Conservation (phyloP, 2,797 vertebrate genomes). For the Zenarchopterus dispar region DNA sequence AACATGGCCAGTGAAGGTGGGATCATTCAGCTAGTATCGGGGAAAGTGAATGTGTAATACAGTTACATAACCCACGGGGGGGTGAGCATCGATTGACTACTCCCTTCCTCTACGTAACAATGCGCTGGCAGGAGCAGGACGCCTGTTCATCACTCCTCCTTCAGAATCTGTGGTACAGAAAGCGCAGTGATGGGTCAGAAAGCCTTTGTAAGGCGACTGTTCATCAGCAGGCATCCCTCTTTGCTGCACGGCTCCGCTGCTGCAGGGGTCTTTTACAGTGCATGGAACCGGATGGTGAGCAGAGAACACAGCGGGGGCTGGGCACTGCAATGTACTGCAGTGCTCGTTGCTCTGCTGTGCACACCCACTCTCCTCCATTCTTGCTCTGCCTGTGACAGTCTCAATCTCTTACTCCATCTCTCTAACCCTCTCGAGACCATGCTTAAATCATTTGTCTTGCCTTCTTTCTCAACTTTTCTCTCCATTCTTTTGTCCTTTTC, state of each 20-base stretch:
- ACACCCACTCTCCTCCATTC: slow-evolving; percentile 76
- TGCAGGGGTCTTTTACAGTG: slow-evolving; percentile 79
- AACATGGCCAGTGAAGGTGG: slow-evolving; percentile 43
- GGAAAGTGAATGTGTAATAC: slow-evolving; percentile 42
- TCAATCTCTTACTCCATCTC: slow-evolving; percentile 57
- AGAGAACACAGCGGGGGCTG: slow-evolving; percentile 79
- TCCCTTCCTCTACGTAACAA: slow-evolving; percentile 56
- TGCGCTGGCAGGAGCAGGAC: slow-evolving; percentile 32
- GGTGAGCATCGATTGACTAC: slow-evolving; percentile 53
- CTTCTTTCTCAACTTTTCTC: slow-evolving; percentile 31
- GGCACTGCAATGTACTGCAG: slow-evolving; percentile 85
- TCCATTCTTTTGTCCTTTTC: slow-evolving; percentile 31
- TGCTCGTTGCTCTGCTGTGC: slow-evolving; percentile 76
- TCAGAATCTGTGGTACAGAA: slow-evolving; percentile 25
- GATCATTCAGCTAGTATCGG: slow-evolving; percentile 53
- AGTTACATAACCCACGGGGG: slow-evolving; percentile 67
- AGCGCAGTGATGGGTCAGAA: slow-evolving; percentile 36
- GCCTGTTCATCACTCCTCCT: slow-evolving; percentile 20
- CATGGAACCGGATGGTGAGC: slow-evolving; percentile 78
- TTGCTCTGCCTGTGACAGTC: slow-evolving; percentile 64
- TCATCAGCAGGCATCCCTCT: slow-evolving; percentile 54
- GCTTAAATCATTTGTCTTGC: slow-evolving; percentile 40
- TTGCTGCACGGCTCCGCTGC: slow-evolving; percentile 61
- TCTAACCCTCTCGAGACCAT: slow-evolving; percentile 47
- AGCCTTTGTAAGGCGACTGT: slow-evolving; percentile 46